Conservation (phyloP, 2,113 vertebrate species). For the Odocoileus virginianus region DNA sequence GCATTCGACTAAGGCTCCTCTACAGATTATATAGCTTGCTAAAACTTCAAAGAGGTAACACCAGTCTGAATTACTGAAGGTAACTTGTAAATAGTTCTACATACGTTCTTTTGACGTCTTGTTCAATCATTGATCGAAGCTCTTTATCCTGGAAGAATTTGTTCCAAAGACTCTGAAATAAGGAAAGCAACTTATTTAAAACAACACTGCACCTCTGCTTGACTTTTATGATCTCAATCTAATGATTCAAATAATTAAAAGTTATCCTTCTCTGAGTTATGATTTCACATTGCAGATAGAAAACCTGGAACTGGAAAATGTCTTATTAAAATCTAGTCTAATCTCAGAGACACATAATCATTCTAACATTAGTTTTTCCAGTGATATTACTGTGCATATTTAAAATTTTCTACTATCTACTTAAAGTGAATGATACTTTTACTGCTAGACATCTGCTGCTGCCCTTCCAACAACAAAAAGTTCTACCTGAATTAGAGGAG, state of each 20-base stretch:
- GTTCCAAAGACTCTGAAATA: constrained; percentile 92
- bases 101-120: constrained; percentile 97
- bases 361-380: not conserved
- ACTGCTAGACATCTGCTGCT: not conserved
- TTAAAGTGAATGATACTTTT: not conserved
- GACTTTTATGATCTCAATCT: constrained; percentile 24
- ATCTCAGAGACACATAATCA: not conserved
- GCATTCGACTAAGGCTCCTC: not conserved
- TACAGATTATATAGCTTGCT: not conserved
- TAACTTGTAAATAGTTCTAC: constrained; percentile 69
- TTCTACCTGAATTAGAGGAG: not conserved
- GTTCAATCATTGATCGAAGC: constrained; percentile 96
- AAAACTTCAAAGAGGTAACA: constrained; percentile 3
- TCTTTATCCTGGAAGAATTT: constrained; percentile 99
- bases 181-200: constrained; percentile 61
- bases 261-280: constrained; percentile 20
- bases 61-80: constrained; percentile 18
- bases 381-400: not conserved
- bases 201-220: not conserved
- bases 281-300: not conserved
- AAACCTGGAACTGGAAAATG: not conserved
- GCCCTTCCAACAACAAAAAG: not conserved
- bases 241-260: constrained; percentile 34
- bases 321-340: constrained; percentile 42
- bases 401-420: not conserved